These are phyloP conservation scores for Tinamus guttatus DNA, from an alignment of 2,113 vertebrate species.

Conservation along the genomic window DNA sequence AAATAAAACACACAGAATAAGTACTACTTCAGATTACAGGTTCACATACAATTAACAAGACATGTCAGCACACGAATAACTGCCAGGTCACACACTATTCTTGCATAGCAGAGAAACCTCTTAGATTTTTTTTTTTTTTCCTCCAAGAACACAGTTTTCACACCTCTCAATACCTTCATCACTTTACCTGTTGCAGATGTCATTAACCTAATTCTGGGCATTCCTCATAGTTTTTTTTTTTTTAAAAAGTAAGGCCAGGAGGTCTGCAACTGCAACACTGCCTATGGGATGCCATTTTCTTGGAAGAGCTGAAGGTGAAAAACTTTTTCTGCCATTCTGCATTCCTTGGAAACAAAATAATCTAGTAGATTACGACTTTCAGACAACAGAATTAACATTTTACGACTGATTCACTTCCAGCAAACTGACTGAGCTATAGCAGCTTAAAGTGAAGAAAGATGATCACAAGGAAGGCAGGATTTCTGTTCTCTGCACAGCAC, in stretches of 20 bases:
- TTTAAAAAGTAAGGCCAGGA: background rate
- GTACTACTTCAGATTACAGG: background rate
- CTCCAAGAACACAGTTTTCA: background rate
- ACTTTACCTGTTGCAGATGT: background rate
- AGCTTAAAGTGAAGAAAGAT: conserved; percentile 13
- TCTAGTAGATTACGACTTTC: background rate
- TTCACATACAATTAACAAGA: background rate
- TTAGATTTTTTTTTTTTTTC: background rate
- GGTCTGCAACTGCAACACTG: background rate
- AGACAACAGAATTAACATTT: conserved; percentile 18
- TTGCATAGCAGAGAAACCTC: background rate
- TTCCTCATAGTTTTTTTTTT: background rate
- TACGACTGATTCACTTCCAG: background rate
- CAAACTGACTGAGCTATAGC: background rate
- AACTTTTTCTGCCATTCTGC: background rate
- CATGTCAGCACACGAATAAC: conserved; percentile 8
- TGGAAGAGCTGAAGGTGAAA: conserved; percentile 35
- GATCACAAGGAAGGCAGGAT: background rate
- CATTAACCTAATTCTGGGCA: background rate
- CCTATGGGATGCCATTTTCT: background rate
- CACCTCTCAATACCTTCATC: background rate
- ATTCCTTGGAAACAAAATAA: conserved; percentile 37
- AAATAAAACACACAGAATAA: background rate
- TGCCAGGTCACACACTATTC: background rate
- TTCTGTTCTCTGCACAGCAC: background rate